Conservation (phyloP, 2,113 vertebrate genomes). For the Cyrtonyx montezumae region DNA sequence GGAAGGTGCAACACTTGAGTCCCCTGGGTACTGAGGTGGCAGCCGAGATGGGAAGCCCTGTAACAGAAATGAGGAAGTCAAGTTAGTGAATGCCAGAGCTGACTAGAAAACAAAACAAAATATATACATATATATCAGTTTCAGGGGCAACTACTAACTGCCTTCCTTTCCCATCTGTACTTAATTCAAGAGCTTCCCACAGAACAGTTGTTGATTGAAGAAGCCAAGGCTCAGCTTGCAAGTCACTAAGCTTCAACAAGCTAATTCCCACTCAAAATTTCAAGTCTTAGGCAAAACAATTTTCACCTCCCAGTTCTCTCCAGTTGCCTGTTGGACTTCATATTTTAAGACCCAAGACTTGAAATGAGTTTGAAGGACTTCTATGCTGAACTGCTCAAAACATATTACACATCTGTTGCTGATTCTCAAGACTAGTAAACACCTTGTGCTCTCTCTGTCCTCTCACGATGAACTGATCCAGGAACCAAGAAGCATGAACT, state of each 20-base stretch:
- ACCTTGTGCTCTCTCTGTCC: background rate
- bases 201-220: background rate
- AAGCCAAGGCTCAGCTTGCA: background rate
- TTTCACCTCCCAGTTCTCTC: background rate
- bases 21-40: conserved; percentile 75
- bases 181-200: background rate
- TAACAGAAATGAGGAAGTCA: conserved; percentile 59
- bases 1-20: conserved; percentile 71
- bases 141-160: background rate
- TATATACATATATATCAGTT: background rate
- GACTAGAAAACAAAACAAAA: conserved; percentile 17
- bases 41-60: conserved; percentile 79
- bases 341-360: background rate
- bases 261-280: background rate
- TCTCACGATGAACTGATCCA: background rate
- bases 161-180: background rate
- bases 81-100: conserved; percentile 44
- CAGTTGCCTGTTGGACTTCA: background rate
- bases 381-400: background rate
- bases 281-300: background rate
- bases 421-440: background rate
- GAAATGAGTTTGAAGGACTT: background rate
- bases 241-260: background rate
- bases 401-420: background rate
- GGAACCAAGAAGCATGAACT: background rate